Evolutionary conservation across 1,140 invertebrate genomes (phyloP), one percentile per base, ranked within the genome.

Genomic region (Papilio helenus): DNA sequence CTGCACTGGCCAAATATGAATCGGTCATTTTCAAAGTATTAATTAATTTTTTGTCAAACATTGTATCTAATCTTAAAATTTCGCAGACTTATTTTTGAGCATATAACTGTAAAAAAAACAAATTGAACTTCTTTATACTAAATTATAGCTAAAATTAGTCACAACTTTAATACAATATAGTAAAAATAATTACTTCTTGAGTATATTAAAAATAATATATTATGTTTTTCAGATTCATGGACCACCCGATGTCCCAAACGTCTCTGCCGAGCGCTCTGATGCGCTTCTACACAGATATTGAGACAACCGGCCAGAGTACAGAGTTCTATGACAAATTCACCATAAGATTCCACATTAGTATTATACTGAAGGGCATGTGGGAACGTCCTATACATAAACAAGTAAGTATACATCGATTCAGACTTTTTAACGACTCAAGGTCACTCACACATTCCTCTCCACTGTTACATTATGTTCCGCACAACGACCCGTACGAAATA

Each of bases 291-390:
- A 98, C 98, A 86, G 99, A 99, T 89, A 98, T 99, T 51, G 99
- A 99, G 95, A 98, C 98, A 3, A 99, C 99, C 14, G 99, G 99
- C 26, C 98, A 99, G 74, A 98, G 97, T 91, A 99, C 98, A 58
- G 99, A 99, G 93, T 99, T 99, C 95, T 99, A 99, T 90, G 99
- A 99, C 94, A 99, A 99, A 95, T 99, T 99, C 92, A 98, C 98
- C 14, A 99, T 99, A 88, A 96, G 95, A 82, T 99, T 99, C 95
- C 98, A 99, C 89, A 99, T 99, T 88, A 99, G 98, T 93, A 96
- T 99, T 87, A 99, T 99, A 87, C 96, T 99, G 72, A 99, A 99
- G 92, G 96, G 97, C 18, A 97, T 98, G 96, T 97, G 97, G 97
- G 96, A 97, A 39, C 96, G 96, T 82, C 95, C 95, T 18, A 95